Base-by-base conservation (phyloP, 2,113 vertebrate species). In the Actenoides hombroni region DNA sequence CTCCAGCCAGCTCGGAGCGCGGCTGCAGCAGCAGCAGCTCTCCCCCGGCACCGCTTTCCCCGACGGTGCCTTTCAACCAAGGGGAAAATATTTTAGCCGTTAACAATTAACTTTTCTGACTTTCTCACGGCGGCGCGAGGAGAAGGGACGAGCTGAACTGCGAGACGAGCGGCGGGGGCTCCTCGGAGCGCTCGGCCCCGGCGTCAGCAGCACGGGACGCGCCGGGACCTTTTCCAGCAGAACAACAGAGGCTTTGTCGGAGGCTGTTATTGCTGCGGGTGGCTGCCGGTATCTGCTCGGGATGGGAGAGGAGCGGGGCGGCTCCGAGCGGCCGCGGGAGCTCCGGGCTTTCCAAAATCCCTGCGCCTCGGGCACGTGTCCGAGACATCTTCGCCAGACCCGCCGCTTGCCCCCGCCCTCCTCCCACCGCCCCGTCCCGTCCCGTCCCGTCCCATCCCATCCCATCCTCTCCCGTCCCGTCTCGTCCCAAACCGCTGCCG, bases 251-350 rank as follows among this genome's bases (percentile, higher is more conserved):
- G 42, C 73, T 93, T 80, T 80, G 65, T 67, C 3, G 59, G 59
- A 65, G 74, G 73, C 5, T 64, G 86, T 20, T 40, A 3, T 9
- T 48, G 76, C 92, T n/a, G 91, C 16, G 28, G 80, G 83, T 19
- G 53, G 49, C 63, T 63, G 64, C 77, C 13, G 79, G 79, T 24
- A 40, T 29, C 53, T 31, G 44, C 75, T 24, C 7, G 5, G 53
- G 46, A 11, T 10, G 37, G 0, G n/a, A 11, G 35, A 54, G 3
- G 17, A 57, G 17, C 64, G 1, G 73, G 77, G 73, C 56, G 1
- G 39, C 46, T 24, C 57, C 3, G 1, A 26, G 46, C 46, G 2
- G 2, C 6, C 17, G 2, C 53, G 0, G 0, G 2, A 31, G 18
- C 26, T 31, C 3, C 5, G 13, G 74, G 64, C 59, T 69, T 29